These are phyloP conservation scores for Acanthiza pusilla DNA, from an alignment of 2,797 vertebrate genomes.

Conservation along the genomic window DNA sequence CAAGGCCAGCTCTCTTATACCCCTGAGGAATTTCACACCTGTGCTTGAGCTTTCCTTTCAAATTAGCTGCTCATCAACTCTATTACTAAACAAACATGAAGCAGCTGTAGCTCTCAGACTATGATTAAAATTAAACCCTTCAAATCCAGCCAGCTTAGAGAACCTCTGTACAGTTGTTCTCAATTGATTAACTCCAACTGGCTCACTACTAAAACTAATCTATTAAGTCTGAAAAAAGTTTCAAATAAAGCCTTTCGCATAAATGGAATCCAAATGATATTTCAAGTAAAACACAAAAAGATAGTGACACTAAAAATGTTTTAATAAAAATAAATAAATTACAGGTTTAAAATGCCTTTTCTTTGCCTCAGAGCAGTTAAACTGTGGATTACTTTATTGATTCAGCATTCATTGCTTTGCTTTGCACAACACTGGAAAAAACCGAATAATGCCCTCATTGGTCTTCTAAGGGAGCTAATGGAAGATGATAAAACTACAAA, in stretches of 20 bases:
- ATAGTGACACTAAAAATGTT: slow-evolving; percentile 1
- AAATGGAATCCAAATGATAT: slow-evolving; percentile 19
- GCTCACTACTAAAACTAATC: slow-evolving; percentile 58
- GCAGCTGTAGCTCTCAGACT: slow-evolving; percentile 57
- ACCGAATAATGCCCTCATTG: background rate
- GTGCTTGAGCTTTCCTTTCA: slow-evolving; percentile 40
- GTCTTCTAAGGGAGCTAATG: slow-evolving; percentile 11
- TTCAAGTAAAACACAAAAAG: slow-evolving; percentile 29
- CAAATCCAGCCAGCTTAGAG: slow-evolving; percentile 58
- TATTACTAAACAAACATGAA: slow-evolving; percentile 69
- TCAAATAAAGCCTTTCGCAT: slow-evolving; percentile 32
- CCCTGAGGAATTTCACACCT: slow-evolving; percentile 52
- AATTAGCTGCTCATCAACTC: slow-evolving; percentile 64
- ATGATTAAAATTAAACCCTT: slow-evolving; percentile 60
- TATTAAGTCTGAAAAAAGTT: slow-evolving; percentile 51
- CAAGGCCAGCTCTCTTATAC: slow-evolving; percentile 19
- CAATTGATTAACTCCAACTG: slow-evolving; percentile 65
- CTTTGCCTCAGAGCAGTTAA: slow-evolving; percentile 36
- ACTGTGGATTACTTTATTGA: background rate
- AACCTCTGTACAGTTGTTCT: slow-evolving; percentile 45
- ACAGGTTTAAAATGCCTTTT: background rate
- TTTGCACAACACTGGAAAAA: slow-evolving; percentile 1
- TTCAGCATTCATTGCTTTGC: background rate
- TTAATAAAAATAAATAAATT: slow-evolving; percentile 32
- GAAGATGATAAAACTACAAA: slow-evolving; percentile 18